Conservation (phyloP, 2,797 vertebrate species). For the Valencia hispanica region DNA sequence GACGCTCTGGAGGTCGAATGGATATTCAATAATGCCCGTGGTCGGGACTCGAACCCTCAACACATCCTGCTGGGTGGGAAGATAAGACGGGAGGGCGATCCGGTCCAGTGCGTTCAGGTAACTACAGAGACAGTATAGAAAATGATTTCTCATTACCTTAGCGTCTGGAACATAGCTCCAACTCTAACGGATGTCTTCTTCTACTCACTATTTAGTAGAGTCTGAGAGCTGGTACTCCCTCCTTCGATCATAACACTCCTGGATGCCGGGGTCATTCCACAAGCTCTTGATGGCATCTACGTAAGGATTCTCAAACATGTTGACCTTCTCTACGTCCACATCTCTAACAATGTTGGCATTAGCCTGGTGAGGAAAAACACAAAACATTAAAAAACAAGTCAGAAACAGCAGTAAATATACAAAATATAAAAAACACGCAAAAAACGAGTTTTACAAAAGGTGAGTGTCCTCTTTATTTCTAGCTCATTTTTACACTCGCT, state of each 20-base stretch:
- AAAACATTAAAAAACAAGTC: not conserved
- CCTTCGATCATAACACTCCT: conserved; percentile 93
- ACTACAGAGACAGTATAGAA: conserved; percentile 26
- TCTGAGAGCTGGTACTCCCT: conserved; percentile 96
- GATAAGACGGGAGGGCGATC: conserved; percentile 59
- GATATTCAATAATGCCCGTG: conserved; percentile 83
- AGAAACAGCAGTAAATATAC: not conserved
- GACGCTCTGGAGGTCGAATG: conserved; percentile 82
- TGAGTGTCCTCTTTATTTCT: conserved; percentile 43
- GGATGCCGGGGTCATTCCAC: conserved; percentile 95
- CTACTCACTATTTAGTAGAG: conserved; percentile 96
- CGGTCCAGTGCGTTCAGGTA: conserved; percentile 78
- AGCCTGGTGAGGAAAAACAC: conserved; percentile 71
- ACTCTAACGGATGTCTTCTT: not conserved
- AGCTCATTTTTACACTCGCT: conserved; percentile 38
- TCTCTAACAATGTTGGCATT: conserved; percentile 92
- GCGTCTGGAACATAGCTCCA: not conserved
- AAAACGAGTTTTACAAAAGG: conserved; percentile 19
- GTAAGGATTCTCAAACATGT: conserved; percentile 86
- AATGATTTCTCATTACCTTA: not conserved
- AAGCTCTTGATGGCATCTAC: conserved; percentile 95
- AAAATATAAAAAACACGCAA: not conserved
- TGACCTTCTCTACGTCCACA: conserved; percentile 92
- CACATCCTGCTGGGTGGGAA: conserved; percentile 70
- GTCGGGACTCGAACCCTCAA: conserved; percentile 79